Evolutionary conservation across 2,113 vertebrate species (phyloP), one percentile per base, ranked within the genome.

Genomic region (Oncorhynchus clarkii): DNA sequence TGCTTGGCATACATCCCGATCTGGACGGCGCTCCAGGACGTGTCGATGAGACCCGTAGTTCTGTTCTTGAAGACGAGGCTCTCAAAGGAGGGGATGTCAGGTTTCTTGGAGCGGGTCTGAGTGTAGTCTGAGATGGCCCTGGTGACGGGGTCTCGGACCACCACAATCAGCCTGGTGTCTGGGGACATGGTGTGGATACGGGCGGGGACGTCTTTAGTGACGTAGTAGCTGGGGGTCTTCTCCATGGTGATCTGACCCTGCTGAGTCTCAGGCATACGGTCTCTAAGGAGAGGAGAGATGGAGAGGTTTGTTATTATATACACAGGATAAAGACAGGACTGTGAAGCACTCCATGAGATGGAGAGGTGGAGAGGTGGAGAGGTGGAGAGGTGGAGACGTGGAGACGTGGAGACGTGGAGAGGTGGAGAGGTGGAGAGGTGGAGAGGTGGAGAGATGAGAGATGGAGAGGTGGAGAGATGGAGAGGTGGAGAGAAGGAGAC

Each of bases 1-100:
- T 98, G 96, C 88, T 96, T 96, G 80, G 97, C 96, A 0, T 99
- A 99, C 91, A 99, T 93, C 89, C 97, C 97, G 0, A 99, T 99
- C 88, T 97, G 97, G 82, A 99, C 94, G 66, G 97, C 97, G 29
- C 96, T 99, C 97, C 97, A 98, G 0, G 95, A 92, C 62, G 95
- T 94, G 92, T 99, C 97, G 0, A 98, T 96, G 60, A 96, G 90
- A 59, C 96, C 96, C 0, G 92, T 88, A 78, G 94, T 95, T 83
- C 92, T 88, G 93, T 99, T 99, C 88, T 93, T 94, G 86, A 97
- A 97, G 72, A 95, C 96, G 92, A 99, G 84, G 88, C 92, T 97
- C 92, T 98, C 96, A 20, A 98, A 99, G 73, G 94, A 94, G 60
- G 95, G 95, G 88, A 97, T 96, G 85, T 97, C 96, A 0, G 95